Percentiles rank a stretch among this genome's conserved stretches.
Conservation (phyloP, 2,797 vertebrate species). For the Pseudochromis fuscus region DNA sequence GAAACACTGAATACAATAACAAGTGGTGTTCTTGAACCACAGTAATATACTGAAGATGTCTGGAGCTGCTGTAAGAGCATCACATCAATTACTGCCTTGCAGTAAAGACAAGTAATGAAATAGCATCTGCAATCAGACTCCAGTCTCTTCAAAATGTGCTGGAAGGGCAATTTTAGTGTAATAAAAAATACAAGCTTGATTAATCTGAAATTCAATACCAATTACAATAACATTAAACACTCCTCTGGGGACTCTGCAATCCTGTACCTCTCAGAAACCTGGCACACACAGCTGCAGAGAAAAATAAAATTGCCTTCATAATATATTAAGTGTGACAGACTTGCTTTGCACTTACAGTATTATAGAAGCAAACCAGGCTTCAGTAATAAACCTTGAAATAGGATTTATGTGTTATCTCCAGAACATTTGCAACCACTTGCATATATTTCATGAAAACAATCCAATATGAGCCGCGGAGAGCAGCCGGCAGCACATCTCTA, state of each 20-base stretch:
- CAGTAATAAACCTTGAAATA: constrained; percentile 48
- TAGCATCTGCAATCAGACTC: constrained; percentile 42
- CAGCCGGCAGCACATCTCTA: constrained; percentile 4
- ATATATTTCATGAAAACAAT: constrained; percentile 48
- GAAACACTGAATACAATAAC: neutral
- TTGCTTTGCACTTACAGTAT: constrained; percentile 28
- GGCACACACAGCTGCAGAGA: constrained; percentile 39
- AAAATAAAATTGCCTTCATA: constrained; percentile 41
- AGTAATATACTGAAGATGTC: constrained; percentile 24
- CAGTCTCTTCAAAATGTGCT: constrained; percentile 65
- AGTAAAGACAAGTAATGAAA: constrained; percentile 61
- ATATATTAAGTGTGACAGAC: constrained; percentile 42
- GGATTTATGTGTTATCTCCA: constrained; percentile 51
- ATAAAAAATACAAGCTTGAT: constrained; percentile 70
- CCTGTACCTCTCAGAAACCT: constrained; percentile 35
- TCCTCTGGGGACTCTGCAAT: constrained; percentile 40
- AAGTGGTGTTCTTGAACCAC: constrained; percentile 12
- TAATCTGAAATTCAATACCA: constrained; percentile 74
- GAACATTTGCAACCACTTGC: constrained; percentile 34
- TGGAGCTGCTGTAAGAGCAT: constrained; percentile 29
- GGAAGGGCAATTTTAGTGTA: constrained; percentile 57
- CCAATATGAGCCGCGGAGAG: constrained; percentile 24
- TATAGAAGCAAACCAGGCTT: constrained; percentile 29
- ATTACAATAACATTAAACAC: constrained; percentile 67
- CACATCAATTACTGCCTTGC: constrained; percentile 38